A percentile compares a stretch with the other conserved stretches of the same genome.
These are phyloP conservation scores for Laothoe populi DNA, from an alignment of 2,888 invertebrate species.

Conservation along the genomic window DNA sequence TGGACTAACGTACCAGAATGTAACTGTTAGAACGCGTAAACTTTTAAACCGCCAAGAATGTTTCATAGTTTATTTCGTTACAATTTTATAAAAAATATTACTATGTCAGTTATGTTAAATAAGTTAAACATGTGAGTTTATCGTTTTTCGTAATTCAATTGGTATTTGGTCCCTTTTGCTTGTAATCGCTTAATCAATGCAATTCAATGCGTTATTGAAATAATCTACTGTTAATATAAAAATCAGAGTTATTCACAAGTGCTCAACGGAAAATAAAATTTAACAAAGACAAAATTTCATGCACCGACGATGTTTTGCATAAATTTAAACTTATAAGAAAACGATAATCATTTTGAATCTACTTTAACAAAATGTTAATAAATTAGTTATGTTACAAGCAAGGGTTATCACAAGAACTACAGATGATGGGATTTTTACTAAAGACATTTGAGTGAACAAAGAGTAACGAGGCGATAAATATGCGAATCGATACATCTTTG, in stretches of 20 bases:
- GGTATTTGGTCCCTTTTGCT: conserved; percentile 84
- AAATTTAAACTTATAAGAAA: conserved; percentile 13
- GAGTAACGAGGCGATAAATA: conserved; percentile 55
- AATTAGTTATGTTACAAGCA: conserved; percentile 84
- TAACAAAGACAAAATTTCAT: conserved; percentile 55
- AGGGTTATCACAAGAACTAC: conserved; percentile 78
- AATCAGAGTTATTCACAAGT: conserved; percentile 66
- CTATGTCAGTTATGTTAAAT: conserved; percentile 76
- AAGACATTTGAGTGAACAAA: conserved; percentile 48
- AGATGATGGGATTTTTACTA: conserved; percentile 55
- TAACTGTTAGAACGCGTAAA: conserved; percentile 61
- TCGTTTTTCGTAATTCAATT: conserved; percentile 64
- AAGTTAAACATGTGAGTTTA: conserved; percentile 58
- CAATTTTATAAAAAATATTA: conserved; percentile 47
- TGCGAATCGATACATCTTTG: conserved; percentile 63
- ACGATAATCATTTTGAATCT: conserved; percentile 46
- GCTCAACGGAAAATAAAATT: conserved; percentile 54
- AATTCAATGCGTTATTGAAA: conserved; percentile 60
- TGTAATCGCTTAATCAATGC: conserved; percentile 73
- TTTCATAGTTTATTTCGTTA: conserved; percentile 62
- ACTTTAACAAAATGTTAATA: conserved; percentile 69
- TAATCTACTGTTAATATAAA: conserved; percentile 63
- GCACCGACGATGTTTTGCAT: conserved; percentile 48
- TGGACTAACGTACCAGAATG: conserved; percentile 48
- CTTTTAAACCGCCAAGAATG: conserved; percentile 71